These are phyloP conservation scores for Apotomis betuletana DNA, from an alignment of 2,888 invertebrate species.

Conservation along the genomic window DNA sequence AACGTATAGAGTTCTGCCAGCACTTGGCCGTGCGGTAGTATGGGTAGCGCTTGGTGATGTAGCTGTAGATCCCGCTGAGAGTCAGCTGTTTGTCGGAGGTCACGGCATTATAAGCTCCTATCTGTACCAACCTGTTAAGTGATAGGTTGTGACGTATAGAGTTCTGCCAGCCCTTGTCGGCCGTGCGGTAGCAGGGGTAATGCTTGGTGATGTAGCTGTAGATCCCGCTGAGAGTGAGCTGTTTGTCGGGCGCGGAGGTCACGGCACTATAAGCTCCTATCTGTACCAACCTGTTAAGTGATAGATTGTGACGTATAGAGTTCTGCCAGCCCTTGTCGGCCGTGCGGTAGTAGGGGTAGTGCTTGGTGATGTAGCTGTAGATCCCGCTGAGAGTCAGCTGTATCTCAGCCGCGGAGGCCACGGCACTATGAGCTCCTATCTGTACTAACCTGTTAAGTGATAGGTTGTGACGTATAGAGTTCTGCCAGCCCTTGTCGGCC, in stretches of 20 bases:
- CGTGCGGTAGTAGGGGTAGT: too few relatives aligned
- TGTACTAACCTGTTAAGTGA: too few relatives aligned
- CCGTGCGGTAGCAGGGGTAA: slow-evolving; percentile 98
- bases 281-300: too few relatives aligned
- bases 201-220: slow-evolving; percentile 99
- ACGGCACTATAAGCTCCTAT: slow-evolving; percentile 95
- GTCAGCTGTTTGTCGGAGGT: slow-evolving; percentile 98
- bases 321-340: too few relatives aligned
- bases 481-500: too few relatives aligned
- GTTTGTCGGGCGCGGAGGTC: slow-evolving; percentile 96
- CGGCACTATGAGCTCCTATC: too few relatives aligned
- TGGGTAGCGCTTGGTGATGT: slow-evolving; percentile 99
- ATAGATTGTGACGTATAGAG: too few relatives aligned
- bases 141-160: slow-evolving; percentile 98
- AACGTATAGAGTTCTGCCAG: too few relatives aligned
- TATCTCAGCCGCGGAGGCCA: too few relatives aligned
- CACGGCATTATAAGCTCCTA: slow-evolving; percentile 96
- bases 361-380: too few relatives aligned
- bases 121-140: slow-evolving; percentile 89
- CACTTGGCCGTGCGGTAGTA: slow-evolving; percentile 94
- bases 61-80: slow-evolving; percentile 98
- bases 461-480: too few relatives aligned
- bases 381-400: too few relatives aligned
- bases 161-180: slow-evolving; percentile 99
- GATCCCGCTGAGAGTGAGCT: slow-evolving; percentile 97